Percentiles rank a stretch among this genome's conserved stretches.
Conservation (phyloP, 2,888 invertebrate species). For the Drosophila dives region DNA sequence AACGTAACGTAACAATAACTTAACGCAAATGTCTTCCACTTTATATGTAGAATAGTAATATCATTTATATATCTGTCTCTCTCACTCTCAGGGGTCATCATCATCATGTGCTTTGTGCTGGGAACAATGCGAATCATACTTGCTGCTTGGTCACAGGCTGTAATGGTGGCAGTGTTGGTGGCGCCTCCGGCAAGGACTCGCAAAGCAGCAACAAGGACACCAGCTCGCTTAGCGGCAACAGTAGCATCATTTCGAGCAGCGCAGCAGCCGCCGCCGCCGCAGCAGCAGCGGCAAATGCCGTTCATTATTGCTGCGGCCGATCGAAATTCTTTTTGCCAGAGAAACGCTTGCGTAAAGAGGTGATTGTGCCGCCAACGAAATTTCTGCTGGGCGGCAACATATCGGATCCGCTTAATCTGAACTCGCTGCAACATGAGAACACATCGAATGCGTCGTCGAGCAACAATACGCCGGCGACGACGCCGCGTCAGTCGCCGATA, state of each 20-base stretch:
- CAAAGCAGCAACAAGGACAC: slow-evolving; percentile 71
- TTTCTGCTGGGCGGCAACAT: slow-evolving; percentile 97
- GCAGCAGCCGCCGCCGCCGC: slow-evolving; percentile 48
- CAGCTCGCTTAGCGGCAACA: slow-evolving; percentile 68
- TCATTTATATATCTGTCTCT: neutral
- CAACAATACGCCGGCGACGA: slow-evolving; percentile 92
- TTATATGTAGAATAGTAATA: neutral
- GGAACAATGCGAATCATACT: slow-evolving; percentile 69
- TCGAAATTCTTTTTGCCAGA: slow-evolving; percentile 91
- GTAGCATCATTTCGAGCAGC: slow-evolving; percentile 71
- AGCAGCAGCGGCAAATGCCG: slow-evolving; percentile 53
- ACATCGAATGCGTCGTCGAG: slow-evolving; percentile 87
- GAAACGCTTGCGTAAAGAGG: slow-evolving; percentile 90
- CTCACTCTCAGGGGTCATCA: slow-evolving; percentile 59
- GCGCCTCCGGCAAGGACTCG: slow-evolving; percentile 52
- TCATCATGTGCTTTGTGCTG: slow-evolving; percentile 81
- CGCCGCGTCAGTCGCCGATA: slow-evolving; percentile 89
- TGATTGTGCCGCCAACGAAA: slow-evolving; percentile 94
- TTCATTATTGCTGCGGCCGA: slow-evolving; percentile 82
- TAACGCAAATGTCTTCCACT: neutral
- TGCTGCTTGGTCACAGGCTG: slow-evolving; percentile 77
- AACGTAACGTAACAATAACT: neutral
- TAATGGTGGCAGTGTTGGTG: slow-evolving; percentile 59
- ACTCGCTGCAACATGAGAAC: slow-evolving; percentile 94
- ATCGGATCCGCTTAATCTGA: slow-evolving; percentile 96